Evolutionary conservation across 37 sponge, comb jelly and placozoan genomes (phyloP), one percentile per base, ranked within the genome.

Genomic region (Mnemiopsis leidyi): DNA sequence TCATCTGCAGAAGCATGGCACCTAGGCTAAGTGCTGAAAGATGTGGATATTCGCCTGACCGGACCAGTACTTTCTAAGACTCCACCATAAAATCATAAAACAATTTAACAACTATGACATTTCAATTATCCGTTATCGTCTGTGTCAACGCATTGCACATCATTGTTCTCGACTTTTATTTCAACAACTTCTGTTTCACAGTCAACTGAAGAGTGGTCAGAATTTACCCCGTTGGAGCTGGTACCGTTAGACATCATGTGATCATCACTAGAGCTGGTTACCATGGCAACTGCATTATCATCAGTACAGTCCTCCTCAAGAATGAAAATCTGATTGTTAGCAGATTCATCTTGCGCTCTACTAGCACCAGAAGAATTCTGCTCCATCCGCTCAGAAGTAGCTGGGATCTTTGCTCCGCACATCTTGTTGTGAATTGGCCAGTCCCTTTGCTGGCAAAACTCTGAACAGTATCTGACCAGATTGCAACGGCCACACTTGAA

Each of bases 361-460:
- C 13, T 13, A 48, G 61, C 61, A 48, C 61, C 13, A 48, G 61
- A 48, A 48, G 61, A 48, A 48, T 48, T 13, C 61, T 48, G 61
- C 9, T 48, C 13, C 61, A 48, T 48, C 61, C 61, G 5, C 61
- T 48, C 61, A 5, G 61, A 13, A 48, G 61, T 48, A 13, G 61
- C 61, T 18, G 61, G 61, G 2, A 69, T 25, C 21, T 69, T 69
- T 69, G 73, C 29, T 28, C 73, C 73, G 21, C 73, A 69, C 2
- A 25, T 69, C 21, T 69, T 69, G 29, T 69, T 69, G 73, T 69
- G 73, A 5, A 69, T 25, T 3, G 73, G 73, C 73, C 73, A 69
- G 29, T 69, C 73, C 29, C 73, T 69, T 20, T 69, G 73, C 73
- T 69, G 73, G 21, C 73, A 69, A 25, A 69, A 69, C 73, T 69